Evolutionary conservation across 2,888 invertebrate species (phyloP).

Genomic region (Ligdia adustata): DNA sequence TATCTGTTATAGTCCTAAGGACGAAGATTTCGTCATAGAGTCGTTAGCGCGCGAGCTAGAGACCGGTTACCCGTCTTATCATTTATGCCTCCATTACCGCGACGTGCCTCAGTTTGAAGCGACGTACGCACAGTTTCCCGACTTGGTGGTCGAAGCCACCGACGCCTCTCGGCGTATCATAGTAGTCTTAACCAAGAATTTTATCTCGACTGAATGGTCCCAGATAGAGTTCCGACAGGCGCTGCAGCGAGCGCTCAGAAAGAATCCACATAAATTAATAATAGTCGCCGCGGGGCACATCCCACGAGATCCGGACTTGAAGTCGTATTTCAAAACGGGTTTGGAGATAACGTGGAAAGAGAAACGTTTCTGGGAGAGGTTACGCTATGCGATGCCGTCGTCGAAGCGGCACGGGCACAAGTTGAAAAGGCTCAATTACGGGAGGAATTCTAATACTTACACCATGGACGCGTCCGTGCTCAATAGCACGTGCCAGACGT

Average conservation of each 20-base stretch:
- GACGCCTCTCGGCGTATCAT: conserved; percentile 94
- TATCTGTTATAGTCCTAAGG: conserved; percentile 96
- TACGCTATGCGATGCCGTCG: conserved; percentile 95
- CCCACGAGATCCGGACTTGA: conserved; percentile 93
- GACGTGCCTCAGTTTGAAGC: conserved; percentile 90
- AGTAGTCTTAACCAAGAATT: conserved; percentile 93
- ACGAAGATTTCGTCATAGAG: conserved; percentile 95
- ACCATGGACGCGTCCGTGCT: conserved; percentile 88
- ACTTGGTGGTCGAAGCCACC: conserved; percentile 92
- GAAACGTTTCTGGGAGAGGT: conserved; percentile 96
- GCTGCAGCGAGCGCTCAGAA: conserved; percentile 93
- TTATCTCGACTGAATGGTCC: conserved; percentile 96
- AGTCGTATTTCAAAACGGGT: conserved; percentile 94
- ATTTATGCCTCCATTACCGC: conserved; percentile 94
- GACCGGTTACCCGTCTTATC: conserved; percentile 90
- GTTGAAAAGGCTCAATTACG: conserved; percentile 86
- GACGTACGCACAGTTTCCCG: conserved; percentile 88
- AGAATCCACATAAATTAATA: conserved; percentile 93
- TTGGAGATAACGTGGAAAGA: conserved; percentile 95
- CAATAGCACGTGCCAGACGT: conserved; percentile 85
- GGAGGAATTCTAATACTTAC: conserved; percentile 93
- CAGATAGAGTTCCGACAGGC: conserved; percentile 95
- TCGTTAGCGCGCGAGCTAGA: conserved; percentile 94
- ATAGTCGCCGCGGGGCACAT: conserved; percentile 91
- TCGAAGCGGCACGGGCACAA: conserved; percentile 86